Evolutionary conservation across 2,888 invertebrate genomes (phyloP).

Genomic region (Scotopteryx bipunctaria): DNA sequence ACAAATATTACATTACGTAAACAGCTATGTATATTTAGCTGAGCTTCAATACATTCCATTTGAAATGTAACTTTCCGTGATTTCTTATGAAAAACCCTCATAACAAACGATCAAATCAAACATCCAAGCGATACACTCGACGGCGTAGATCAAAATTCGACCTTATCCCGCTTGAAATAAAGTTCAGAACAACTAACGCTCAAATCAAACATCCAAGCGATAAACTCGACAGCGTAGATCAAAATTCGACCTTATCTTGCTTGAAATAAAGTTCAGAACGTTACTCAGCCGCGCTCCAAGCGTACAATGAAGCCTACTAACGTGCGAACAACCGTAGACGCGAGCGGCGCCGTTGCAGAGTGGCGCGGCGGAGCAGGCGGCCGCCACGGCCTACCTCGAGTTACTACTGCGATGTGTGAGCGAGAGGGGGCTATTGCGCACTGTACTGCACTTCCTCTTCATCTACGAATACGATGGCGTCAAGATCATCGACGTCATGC

Average conservation of each 20-base stretch:
- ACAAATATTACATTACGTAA: no score
- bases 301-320: slow-evolving; percentile 54
- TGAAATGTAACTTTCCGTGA: neutral
- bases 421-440: slow-evolving; percentile 91
- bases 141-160: no score
- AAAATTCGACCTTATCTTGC: neutral
- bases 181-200: slow-evolving; percentile 11
- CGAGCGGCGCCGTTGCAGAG: slow-evolving; percentile 86
- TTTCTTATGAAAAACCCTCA: no score
- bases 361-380: slow-evolving; percentile 93
- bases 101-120: no score
- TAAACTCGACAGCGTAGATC: neutral
- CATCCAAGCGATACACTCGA: no score
- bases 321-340: slow-evolving; percentile 64
- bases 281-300: slow-evolving; percentile 56
- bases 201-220: neutral
- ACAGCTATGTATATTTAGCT: no score
- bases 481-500: slow-evolving; percentile 91
- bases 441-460: slow-evolving; percentile 93
- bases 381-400: slow-evolving; percentile 97
- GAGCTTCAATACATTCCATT: neutral
- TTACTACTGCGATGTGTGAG: slow-evolving; percentile 94
- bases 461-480: slow-evolving; percentile 93
- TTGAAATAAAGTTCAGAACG: slow-evolving; percentile 36
- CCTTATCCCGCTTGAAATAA: no score